Evolutionary conservation across 2,113 vertebrate species (phyloP), one percentile per base, ranked within the genome.

Genomic region (Balaeniceps rex): DNA sequence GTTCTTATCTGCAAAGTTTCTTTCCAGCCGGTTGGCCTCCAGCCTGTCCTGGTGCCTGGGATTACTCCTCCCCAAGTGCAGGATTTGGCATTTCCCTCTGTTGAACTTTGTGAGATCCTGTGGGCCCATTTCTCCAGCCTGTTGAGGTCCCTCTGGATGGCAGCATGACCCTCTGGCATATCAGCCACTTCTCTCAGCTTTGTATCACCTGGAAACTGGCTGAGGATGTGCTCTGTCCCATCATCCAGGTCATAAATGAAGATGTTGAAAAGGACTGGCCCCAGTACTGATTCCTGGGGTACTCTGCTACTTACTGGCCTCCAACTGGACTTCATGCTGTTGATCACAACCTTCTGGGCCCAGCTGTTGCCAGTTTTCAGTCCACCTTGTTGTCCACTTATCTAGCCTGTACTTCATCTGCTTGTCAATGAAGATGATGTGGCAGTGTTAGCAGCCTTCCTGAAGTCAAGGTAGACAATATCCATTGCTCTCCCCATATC

Each of bases 81-180:
- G 71, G 42, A 63, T 74, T 52, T 65, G 65, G 18, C 19, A 57
- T n/a, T 91, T 86, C 19, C 17, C 34, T 69, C n/a, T 58, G 34
- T 3, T 69, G 47, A 81, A 68, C 13, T 68, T 44, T 5, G 10
- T 5, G n/a, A 87, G 36, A 65, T 63, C 7, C 24, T 54, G 14
- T 34, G 4, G 34, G 29, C 15, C 31, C 10, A 2, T 33, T 33
- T 83, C 40, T 75, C 29, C 40, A 66, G 33, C 29, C 33, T 78
- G 12, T 51, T 0, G 0, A 7, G 38, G 33, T 71, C 26, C 40
- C 22, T 11, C 28, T 64, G 64, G 24, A 34, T 74, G 23, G 22
- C 54, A 51, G 33, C n/a, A 38, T 19, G 24, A 28, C 10, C 28
- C 31, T 49, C 10, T 68, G 58, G 54, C 9, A 2, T 63, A 40